phyloP scores from a whole-genome alignment of 2,113 vertebrate species.

The Osmerus eperlanus region DNA sequence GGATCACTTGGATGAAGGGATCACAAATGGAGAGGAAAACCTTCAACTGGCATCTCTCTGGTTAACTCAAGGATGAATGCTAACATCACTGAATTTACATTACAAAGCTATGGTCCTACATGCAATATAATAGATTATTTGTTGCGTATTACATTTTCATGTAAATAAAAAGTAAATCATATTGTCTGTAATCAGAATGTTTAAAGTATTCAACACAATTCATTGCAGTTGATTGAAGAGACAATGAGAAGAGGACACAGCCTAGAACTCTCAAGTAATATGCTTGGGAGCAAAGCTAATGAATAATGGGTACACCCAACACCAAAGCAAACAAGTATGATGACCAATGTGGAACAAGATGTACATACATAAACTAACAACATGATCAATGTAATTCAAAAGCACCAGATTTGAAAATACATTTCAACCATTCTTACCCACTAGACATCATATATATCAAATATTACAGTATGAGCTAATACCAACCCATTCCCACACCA shows the following conservation, averaged over 20 bases:
- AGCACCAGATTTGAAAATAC: no score
- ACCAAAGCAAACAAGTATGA: neutral
- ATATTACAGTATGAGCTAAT: no score
- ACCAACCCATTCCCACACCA: no score
- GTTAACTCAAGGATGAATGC: no score
- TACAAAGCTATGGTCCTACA: neutral
- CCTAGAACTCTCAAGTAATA: neutral
- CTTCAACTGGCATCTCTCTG: no score
- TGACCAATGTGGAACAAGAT: neutral
- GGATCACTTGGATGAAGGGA: no score
- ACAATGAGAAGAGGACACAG: neutral
- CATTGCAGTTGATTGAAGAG: neutral
- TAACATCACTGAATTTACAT: no score
- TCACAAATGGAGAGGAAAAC: no score
- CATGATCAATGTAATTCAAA: neutral
- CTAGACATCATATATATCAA: no score
- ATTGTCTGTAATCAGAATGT: neutral
- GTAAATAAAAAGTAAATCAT: neutral
- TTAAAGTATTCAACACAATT: neutral
- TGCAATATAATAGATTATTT: neutral
- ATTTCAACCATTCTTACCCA: no score
- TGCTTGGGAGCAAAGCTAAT: neutral
- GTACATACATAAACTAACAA: slow-evolving; percentile 19
- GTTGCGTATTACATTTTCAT: neutral
- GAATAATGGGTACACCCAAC: neutral